These are phyloP conservation scores for Lophius piscatorius DNA, from an alignment of 2,113 vertebrate species.

Conservation along the genomic window DNA sequence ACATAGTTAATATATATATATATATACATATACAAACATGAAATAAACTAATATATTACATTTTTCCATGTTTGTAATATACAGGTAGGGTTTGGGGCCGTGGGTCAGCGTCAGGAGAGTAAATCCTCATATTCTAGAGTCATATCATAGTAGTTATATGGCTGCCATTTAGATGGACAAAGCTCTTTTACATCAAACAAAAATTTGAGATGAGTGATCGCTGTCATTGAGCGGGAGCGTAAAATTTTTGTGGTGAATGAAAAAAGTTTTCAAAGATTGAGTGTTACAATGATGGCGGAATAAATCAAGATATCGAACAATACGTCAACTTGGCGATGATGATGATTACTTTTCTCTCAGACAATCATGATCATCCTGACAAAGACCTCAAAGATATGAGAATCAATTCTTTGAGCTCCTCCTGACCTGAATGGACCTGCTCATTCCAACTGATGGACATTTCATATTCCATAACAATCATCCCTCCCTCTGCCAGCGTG, in stretches of 20 bases:
- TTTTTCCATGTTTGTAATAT: too few species aligned
- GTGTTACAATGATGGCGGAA: constrained; percentile 1
- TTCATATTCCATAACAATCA: constrained; percentile 72
- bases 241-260: constrained; percentile 21
- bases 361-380: not conserved
- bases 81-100: too few species aligned
- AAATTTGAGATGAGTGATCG: not conserved
- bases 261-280: not conserved
- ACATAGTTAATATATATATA: too few species aligned
- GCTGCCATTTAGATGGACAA: too few species aligned
- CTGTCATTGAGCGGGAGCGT: not conserved
- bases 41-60: too few species aligned
- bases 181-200: not conserved
- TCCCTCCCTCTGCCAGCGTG: constrained; percentile 48
- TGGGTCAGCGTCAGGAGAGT: too few species aligned
- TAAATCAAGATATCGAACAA: constrained; percentile 13
- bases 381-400: constrained; percentile 10
- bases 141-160: too few species aligned
- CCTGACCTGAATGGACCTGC: constrained; percentile 5
- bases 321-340: not conserved
- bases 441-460: constrained; percentile 61
- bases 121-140: too few species aligned
- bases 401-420: constrained; percentile 21
- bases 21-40: too few species aligned
- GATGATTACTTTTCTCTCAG: not conserved